Evolutionary conservation across 2,888 invertebrate species (phyloP).

Genomic region (Spisula solida): DNA sequence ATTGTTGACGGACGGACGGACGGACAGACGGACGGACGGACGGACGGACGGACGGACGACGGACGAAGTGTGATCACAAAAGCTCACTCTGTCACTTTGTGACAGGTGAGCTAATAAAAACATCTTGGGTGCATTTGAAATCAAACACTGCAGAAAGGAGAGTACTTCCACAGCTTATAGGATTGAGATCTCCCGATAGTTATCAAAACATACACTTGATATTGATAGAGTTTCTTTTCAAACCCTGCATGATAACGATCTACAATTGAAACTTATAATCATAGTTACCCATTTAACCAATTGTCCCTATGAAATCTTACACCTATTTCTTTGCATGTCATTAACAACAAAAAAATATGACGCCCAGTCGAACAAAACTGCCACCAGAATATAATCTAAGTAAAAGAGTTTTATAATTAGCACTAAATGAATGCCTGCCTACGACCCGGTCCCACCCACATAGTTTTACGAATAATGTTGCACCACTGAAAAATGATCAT

Average conservation of each 20-base stretch:
- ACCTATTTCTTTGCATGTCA: background rate
- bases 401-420: conserved; percentile 7
- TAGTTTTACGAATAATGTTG: conserved; percentile 30
- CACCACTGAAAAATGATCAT: conserved; percentile 46
- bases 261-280: conserved; percentile 1
- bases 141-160: background rate
- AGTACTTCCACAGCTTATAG: background rate
- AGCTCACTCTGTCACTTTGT: no score
- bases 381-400: background rate
- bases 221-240: conserved; percentile 11
- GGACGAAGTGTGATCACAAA: no score
- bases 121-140: background rate
- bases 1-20: no score
- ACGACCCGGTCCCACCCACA: conserved; percentile 26
- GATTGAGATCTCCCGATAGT: background rate
- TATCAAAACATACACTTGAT: background rate
- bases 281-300: background rate
- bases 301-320: background rate
- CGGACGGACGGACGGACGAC: no score
- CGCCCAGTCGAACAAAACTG: background rate
- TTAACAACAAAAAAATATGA: conserved; percentile 1
- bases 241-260: background rate
- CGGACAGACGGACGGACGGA: no score
- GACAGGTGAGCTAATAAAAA: no score
- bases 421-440: background rate